phyloP scores from a whole-genome alignment of 1,140 invertebrate species.

The Drosophila baimaii region DNA sequence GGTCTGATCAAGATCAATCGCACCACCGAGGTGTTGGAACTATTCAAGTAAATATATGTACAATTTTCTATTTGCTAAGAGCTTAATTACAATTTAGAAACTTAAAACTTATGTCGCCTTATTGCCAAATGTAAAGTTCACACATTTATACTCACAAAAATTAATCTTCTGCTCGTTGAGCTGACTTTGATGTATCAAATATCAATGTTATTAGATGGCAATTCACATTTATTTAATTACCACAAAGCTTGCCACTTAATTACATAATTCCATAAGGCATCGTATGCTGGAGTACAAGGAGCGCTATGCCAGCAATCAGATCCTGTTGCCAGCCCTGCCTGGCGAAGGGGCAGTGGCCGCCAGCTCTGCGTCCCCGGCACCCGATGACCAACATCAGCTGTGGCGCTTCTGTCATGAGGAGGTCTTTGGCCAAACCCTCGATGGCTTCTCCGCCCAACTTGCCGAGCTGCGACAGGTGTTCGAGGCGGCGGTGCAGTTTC shows the following conservation, averaged over 20 bases:
- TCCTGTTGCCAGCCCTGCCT: conserved; percentile 70
- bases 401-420: conserved; percentile 90
- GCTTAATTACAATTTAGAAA: no score
- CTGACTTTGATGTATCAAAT: no score
- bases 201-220: no score
- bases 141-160: no score
- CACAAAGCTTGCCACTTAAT: no score
- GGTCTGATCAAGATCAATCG: conserved; percentile 76
- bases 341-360: conserved; percentile 12
- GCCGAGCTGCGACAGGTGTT: conserved; percentile 87
- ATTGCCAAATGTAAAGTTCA: neutral
- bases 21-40: conserved; percentile 68
- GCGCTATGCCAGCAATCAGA: conserved; percentile 85
- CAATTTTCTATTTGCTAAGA: no score
- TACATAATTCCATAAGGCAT: no score
- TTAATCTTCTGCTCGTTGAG: no score
- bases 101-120: neutral
- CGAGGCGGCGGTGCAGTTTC: conserved; percentile 89
- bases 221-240: no score
- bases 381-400: conserved; percentile 72
- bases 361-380: conserved; percentile 24
- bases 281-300: conserved; percentile 71
- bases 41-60: conserved; percentile 80
- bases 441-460: conserved; percentile 87
- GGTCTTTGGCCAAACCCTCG: conserved; percentile 87